Base-by-base conservation (phyloP, 2,888 invertebrate species). In the Torymus tubicola region DNA sequence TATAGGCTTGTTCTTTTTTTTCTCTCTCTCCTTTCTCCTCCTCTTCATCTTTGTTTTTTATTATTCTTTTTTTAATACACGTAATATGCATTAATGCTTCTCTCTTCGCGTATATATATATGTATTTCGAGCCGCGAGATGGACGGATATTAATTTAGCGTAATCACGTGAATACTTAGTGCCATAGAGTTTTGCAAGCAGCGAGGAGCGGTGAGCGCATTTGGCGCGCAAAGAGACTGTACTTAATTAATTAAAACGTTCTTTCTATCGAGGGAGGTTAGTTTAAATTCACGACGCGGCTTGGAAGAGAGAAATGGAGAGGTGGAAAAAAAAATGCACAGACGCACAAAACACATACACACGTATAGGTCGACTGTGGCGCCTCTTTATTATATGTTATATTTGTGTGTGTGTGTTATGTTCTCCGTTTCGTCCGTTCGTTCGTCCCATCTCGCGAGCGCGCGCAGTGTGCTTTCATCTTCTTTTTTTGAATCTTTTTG, bases 91-190 rank as follows among this genome's bases (percentile, higher is more conserved):
- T 55, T 31, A 61, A 76, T 70, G 71, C 69, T 60, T 67, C 63
- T 71, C 58, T 31, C 31, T 31, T 31, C 31, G 8, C 31, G 31
- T 31, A 75, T n/a, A n/a, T n/a, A n/a, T n/a, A n/a, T n/a, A n/a
- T n/a, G n/a, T 58, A 61, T 78, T 77, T 76, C 79, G 63, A 57
- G 72, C 63, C 71, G 64, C 76, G 79, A 81, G 78, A 76, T 76
- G 78, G 79, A 82, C 80, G 82, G 65, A 76, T 80, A 61, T 21
- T 65, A 67, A 21, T 83, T 73, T 77, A 81, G 80, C 24, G 74
- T 80, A 86, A 86, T 85, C 84, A 88, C 88, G 89, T 90, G 90
- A 90, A 90, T 90, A 90, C 87, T 89, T 89, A 89, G 90, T 91
- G 90, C 90, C 90, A 91, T 91, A 91, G 88, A 77, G 74, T n/a